Evolutionary conservation across 2,888 invertebrate species (phyloP).

Genomic region (Cerastis rubricosa): DNA sequence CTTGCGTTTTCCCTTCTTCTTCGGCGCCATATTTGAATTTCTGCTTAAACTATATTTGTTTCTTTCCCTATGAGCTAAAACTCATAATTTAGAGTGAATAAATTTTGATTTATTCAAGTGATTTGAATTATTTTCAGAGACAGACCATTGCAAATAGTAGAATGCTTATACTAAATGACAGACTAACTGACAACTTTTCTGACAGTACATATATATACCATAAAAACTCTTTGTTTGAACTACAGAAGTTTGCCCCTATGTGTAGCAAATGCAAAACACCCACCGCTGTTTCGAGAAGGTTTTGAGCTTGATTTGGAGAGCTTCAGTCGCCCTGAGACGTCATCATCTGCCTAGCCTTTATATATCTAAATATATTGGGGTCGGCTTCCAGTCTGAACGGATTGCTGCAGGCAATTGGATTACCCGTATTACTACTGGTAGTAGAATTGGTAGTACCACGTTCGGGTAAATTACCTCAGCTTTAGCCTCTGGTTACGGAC

Average conservation of each 20-base stretch:
- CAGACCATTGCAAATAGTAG: conserved; percentile 21
- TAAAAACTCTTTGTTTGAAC: not conserved
- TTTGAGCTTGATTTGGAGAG: not conserved
- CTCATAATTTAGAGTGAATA: conserved; percentile 48
- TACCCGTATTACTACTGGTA: too few relatives aligned
- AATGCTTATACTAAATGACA: not conserved
- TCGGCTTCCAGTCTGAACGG: too few relatives aligned
- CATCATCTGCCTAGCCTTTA: not conserved
- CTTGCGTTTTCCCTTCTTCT: conserved; percentile 58
- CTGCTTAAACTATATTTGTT: conserved; percentile 16
- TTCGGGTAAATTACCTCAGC: too few relatives aligned
- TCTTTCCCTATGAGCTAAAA: not conserved
- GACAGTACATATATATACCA: not conserved
- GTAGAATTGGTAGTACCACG: too few relatives aligned
- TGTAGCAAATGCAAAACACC: not conserved
- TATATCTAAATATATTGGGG: too few relatives aligned
- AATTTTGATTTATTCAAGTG: conserved; percentile 26
- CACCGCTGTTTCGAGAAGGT: not conserved
- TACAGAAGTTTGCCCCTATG: not conserved
- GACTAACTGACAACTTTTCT: not conserved
- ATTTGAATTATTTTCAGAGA: not conserved
- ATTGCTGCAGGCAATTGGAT: too few relatives aligned
- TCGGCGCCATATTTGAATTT: conserved; percentile 73
- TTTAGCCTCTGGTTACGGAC: too few relatives aligned
- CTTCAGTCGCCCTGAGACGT: not conserved